Evolutionary conservation across 2,888 invertebrate species (phyloP).

Genomic region (Tribolium freemani): DNA sequence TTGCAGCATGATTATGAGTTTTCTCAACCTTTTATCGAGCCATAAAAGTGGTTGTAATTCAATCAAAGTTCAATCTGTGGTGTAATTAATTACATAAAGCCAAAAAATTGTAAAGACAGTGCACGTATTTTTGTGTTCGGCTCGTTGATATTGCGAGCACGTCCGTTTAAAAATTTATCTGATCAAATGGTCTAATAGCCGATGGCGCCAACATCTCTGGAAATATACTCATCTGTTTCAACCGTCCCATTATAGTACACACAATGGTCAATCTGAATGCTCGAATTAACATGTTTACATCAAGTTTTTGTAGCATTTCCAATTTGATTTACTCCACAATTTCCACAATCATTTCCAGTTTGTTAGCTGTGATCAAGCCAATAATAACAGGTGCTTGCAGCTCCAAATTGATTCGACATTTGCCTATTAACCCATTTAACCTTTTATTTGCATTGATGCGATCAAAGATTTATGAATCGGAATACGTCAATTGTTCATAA

Average conservation of each 20-base stretch:
- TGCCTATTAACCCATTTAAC: conserved; percentile 43
- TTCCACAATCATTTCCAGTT: not conserved
- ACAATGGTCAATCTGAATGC: not conserved
- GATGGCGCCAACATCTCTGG: conserved; percentile 29
- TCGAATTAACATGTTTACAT: conserved; percentile 11
- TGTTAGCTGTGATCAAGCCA: conserved; percentile 1
- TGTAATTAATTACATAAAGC: too few species aligned
- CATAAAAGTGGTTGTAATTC: too few species aligned
- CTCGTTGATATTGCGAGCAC: conserved; percentile 22
- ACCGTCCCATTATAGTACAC: not conserved
- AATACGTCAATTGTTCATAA: conserved; percentile 31
- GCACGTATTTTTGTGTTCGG: not conserved
- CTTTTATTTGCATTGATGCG: conserved; percentile 35
- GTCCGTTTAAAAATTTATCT: conserved; percentile 28
- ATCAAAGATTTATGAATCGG: conserved; percentile 33
- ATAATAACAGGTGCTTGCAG: conserved; percentile 34
- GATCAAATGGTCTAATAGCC: conserved; percentile 30
- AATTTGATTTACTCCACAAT: not conserved
- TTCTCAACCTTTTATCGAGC: too few species aligned
- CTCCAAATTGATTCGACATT: conserved; percentile 43
- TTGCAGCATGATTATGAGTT: too few species aligned
- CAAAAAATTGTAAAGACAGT: too few species aligned
- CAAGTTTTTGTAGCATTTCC: not conserved
- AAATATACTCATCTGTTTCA: conserved; percentile 20
- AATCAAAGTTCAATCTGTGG: too few species aligned